phyloP scores from a whole-genome alignment of 2,113 vertebrate species.

The Diphyllodes magnificus region DNA sequence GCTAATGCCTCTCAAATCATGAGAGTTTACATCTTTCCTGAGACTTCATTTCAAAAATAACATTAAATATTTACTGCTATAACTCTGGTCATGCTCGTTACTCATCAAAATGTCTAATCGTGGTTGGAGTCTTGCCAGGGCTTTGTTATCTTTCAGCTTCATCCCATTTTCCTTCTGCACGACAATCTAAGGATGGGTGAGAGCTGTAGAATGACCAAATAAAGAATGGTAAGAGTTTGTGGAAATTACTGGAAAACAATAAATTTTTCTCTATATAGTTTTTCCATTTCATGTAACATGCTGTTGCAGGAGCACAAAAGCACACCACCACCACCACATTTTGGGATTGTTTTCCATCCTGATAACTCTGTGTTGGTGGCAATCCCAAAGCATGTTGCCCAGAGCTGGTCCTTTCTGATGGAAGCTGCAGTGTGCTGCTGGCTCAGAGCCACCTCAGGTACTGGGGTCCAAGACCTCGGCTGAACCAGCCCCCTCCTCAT shows the following conservation, averaged over 20 bases:
- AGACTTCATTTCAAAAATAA: slow-evolving; percentile 27
- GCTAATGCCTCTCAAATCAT: not conserved
- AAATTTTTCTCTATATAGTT: not conserved
- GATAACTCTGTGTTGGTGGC: not conserved
- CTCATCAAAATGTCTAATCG: not conserved
- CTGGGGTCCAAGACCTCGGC: accelerated
- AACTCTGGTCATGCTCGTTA: not conserved
- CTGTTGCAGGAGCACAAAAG: not conserved
- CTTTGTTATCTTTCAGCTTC: slow-evolving; percentile 5
- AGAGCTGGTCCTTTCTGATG: not conserved
- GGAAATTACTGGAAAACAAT: not conserved
- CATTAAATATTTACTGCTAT: slow-evolving; percentile 33
- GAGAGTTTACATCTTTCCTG: slow-evolving; percentile 3
- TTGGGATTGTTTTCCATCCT: not conserved
- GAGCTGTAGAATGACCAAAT: not conserved
- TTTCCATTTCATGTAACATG: not conserved
- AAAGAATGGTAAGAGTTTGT: not conserved
- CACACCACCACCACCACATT: not conserved
- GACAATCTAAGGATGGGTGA: not conserved
- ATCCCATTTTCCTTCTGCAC: not conserved
- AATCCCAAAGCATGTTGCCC: accelerated
- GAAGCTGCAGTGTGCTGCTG: not conserved
- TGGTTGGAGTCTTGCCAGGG: not conserved
- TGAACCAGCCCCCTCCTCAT: not conserved
- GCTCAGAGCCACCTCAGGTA: not conserved